Percentiles rank a stretch among this genome's conserved stretches.
Evolutionary conservation across 2,797 vertebrate genomes (phyloP).

Genomic region (Carapus acus): DNA sequence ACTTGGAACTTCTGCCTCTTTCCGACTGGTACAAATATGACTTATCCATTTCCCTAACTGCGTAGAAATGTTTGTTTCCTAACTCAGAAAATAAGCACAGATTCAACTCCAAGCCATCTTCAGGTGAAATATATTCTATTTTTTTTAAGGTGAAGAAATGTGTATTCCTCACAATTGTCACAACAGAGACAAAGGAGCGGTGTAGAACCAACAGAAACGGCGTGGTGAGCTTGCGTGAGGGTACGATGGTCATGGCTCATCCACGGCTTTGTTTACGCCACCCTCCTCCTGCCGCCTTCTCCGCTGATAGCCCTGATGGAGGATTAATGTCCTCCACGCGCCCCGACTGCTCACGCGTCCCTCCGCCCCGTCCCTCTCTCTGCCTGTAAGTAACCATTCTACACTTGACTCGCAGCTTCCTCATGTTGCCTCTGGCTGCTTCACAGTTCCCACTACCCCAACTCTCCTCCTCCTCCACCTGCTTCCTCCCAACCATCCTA

Average conservation of each 20-base stretch:
- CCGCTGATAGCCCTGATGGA: slow-evolving; percentile 32
- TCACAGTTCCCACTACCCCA: slow-evolving; percentile 18
- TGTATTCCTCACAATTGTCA: slow-evolving; percentile 9
- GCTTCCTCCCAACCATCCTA: slow-evolving; percentile 31
- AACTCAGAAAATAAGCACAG: slow-evolving; percentile 17
- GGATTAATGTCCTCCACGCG: slow-evolving; percentile 47
- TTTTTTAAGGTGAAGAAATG: not conserved
- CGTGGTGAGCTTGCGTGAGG: slow-evolving; percentile 3
- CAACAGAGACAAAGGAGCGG: slow-evolving; percentile 13
- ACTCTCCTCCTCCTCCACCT: slow-evolving; percentile 1
- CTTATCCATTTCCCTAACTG: slow-evolving; percentile 29
- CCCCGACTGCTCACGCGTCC: slow-evolving; percentile 41
- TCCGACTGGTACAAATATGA: not conserved
- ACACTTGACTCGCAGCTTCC: slow-evolving; percentile 25
- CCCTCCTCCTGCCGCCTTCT: slow-evolving; percentile 13
- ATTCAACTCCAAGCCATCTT: not conserved
- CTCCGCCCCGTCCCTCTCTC: slow-evolving; percentile 13
- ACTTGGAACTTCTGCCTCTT: slow-evolving; percentile 27
- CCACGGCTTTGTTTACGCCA: slow-evolving; percentile 43
- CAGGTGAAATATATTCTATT: not conserved
- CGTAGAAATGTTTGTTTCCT: slow-evolving; percentile 27
- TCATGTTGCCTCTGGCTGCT: slow-evolving; percentile 25
- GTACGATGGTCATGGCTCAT: slow-evolving; percentile 33
- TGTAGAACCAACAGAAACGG: slow-evolving; percentile 19
- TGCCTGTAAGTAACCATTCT: slow-evolving; percentile 28